Conservation (phyloP, 2,113 vertebrate genomes). For the Thamnophis sirtalis region DNA sequence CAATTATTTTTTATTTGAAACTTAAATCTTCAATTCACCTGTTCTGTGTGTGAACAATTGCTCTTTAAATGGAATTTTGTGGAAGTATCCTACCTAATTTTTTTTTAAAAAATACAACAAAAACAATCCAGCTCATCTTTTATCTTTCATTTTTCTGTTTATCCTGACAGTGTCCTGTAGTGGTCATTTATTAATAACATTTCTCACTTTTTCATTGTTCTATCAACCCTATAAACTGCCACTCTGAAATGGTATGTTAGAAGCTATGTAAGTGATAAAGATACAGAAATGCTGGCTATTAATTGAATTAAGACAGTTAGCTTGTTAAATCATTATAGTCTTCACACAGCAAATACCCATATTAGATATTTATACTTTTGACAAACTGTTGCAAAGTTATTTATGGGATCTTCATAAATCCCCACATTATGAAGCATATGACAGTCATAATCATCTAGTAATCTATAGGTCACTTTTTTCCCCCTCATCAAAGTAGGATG, state of each 20-base stretch:
- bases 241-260: neutral
- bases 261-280: neutral
- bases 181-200: conserved; percentile 11
- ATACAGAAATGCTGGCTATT: neutral
- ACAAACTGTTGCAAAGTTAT: neutral
- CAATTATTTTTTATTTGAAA: conserved; percentile 22
- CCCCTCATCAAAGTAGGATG: neutral
- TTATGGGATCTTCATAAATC: neutral
- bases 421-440: neutral
- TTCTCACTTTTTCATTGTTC: conserved; percentile 23
- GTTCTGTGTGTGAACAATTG: neutral
- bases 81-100: neutral
- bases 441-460: neutral
- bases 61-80: neutral
- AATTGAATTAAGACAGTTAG: neutral
- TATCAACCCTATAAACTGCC: neutral
- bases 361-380: neutral
- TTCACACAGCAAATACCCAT: neutral
- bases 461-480: neutral
- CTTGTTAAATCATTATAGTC: conserved; percentile 18
- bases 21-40: neutral
- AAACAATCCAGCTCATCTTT: neutral
- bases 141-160: neutral
- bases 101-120: neutral
- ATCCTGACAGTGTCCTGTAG: conserved; percentile 56